phyloP scores from a whole-genome alignment of 2,888 invertebrate species.

The Monoplex corrugatus region DNA sequence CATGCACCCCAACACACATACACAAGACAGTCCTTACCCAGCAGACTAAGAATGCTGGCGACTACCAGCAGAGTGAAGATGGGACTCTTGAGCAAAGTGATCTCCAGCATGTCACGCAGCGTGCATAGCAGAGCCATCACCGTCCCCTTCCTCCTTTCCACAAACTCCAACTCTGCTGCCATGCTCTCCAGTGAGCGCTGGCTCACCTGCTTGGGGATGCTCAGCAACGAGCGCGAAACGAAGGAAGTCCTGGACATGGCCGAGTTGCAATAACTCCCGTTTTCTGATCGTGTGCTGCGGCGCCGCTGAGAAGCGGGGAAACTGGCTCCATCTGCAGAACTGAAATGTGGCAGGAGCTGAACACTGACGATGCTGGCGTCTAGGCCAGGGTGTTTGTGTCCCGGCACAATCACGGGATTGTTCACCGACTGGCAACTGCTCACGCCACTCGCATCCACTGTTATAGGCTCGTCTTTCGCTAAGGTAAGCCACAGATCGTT shows the following conservation, averaged over 20 bases:
- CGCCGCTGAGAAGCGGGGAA: slow-evolving; percentile 31
- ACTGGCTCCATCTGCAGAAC: slow-evolving; percentile 34
- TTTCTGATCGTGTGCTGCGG: slow-evolving; percentile 15
- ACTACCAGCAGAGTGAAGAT: slow-evolving; percentile 92
- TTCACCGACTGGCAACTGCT: slow-evolving; percentile 46
- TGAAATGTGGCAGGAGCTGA: slow-evolving; percentile 52
- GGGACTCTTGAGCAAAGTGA: slow-evolving; percentile 91
- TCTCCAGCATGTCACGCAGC: slow-evolving; percentile 88
- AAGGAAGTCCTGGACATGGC: slow-evolving; percentile 48
- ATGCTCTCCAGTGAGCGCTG: slow-evolving; percentile 88
- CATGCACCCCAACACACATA: neutral
- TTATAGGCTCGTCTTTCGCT: neutral
- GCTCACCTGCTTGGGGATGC: slow-evolving; percentile 90
- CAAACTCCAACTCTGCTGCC: slow-evolving; percentile 85
- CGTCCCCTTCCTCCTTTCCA: slow-evolving; percentile 78
- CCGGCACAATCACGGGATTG: slow-evolving; percentile 38
- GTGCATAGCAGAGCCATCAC: slow-evolving; percentile 59
- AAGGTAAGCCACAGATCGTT: slow-evolving; percentile 39
- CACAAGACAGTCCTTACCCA: slow-evolving; percentile 84
- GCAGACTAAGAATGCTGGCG: slow-evolving; percentile 95
- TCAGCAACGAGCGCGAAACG: slow-evolving; percentile 91
- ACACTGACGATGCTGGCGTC: slow-evolving; percentile 60
- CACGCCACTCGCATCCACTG: neutral
- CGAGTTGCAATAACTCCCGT: slow-evolving; percentile 37
- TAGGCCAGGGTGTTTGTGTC: slow-evolving; percentile 14